Base-by-base conservation (phyloP, 2,888 invertebrate genomes). In the Eristalis tenax region DNA sequence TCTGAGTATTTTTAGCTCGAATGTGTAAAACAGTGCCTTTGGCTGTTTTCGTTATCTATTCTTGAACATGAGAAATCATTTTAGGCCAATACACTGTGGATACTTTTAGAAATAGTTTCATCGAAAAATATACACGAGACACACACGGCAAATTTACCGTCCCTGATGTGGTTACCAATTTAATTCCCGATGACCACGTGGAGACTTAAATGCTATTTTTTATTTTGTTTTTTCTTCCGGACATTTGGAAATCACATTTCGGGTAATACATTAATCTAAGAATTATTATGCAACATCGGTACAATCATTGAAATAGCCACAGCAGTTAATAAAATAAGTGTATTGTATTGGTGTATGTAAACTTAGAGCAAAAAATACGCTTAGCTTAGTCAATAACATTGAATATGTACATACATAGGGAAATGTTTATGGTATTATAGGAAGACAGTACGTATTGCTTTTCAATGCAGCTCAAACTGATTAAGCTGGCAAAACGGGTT, bases 1-100 rank as follows among this genome's bases (percentile, higher is more conserved):
- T 56, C 56, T 4, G 23, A 63, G 32, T 73, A 63, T 50, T 35
- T 50, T 50, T 50, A 61, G 71, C 40, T 28, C 10, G 10, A 70
- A 32, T 68, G 22, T 56, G 4, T 61, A 63, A 22, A 50, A 63
- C 40, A 73, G 43, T 43, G 43, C 43, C 13, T 38, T 3, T 59
- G 32, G 0, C 18, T 43, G 28, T 61, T 40, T 59, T 61, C 23
- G 59, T 59, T 70, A 59, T 64, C 73, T 64, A 50, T 63, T 63
- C 64, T 64, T 43, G 50, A 73, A 64, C 61, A 63, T 50, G 64
- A 22, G 22, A 73, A 63, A 73, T 64, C 63, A 73, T 64, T 73
- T 50, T 73, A 56, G 73, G 50, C 73, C 64, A 32, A 43, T 26
- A 43, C 63, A 50, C 15, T 64, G 43, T 63, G 50, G 50, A 50